A percentile compares a stretch with the other conserved stretches of the same genome.
These are phyloP conservation scores for Microctenopoma lineatum DNA, from an alignment of 2,797 vertebrate species.

Conservation along the genomic window DNA sequence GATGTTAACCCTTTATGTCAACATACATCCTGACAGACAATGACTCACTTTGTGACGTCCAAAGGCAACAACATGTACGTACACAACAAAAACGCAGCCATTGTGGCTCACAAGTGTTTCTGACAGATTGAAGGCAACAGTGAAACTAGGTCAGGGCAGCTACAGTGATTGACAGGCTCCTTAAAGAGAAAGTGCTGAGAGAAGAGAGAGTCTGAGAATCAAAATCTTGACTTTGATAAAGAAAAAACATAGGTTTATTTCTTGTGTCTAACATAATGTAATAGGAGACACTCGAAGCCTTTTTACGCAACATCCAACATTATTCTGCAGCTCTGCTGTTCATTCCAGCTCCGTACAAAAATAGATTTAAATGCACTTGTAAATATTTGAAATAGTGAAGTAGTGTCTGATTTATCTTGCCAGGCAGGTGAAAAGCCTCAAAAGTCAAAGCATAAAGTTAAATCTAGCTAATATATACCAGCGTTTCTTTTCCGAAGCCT, in stretches of 20 bases:
- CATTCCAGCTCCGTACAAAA: conserved; percentile 45
- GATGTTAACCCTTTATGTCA: conserved; percentile 56
- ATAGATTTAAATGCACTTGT: conserved; percentile 59
- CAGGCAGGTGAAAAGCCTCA: conserved; percentile 39
- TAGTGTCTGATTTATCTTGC: conserved; percentile 50
- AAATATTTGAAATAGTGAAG: conserved; percentile 62
- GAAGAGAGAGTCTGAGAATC: conserved; percentile 25
- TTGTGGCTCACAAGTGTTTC: conserved; percentile 17
- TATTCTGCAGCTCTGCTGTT: conserved; percentile 42
- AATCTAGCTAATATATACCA: conserved; percentile 46
- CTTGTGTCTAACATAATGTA: conserved; percentile 43
- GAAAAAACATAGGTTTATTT: background rate
- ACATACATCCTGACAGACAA: conserved; percentile 13
- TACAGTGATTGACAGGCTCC: conserved; percentile 38
- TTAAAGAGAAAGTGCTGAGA: conserved; percentile 35
- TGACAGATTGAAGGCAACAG: conserved; percentile 29
- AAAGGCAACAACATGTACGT: conserved; percentile 1
- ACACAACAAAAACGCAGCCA: background rate
- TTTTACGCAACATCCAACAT: conserved; percentile 32
- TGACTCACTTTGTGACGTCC: conserved; percentile 14
- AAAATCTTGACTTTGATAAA: conserved; percentile 23
- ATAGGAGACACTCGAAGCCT: conserved; percentile 25
- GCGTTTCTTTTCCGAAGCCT: conserved; percentile 8
- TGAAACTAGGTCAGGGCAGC: conserved; percentile 74
- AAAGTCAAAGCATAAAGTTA: conserved; percentile 44